These are phyloP conservation scores for Gastracanthus pulcherrimus DNA, from an alignment of 2,888 invertebrate species.

Conservation along the genomic window DNA sequence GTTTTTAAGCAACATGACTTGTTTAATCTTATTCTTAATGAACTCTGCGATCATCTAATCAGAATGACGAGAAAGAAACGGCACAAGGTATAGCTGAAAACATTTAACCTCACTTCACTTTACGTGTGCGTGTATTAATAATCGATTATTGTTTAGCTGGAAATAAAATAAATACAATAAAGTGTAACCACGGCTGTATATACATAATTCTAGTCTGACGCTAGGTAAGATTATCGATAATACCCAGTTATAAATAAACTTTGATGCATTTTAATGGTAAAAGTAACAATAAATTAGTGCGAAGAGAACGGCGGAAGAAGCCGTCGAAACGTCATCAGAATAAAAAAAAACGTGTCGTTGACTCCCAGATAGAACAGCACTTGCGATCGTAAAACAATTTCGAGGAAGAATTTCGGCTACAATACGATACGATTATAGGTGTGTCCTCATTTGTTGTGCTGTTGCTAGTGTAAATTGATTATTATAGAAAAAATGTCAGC, in stretches of 20 bases:
- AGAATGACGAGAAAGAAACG: slow-evolving; percentile 50
- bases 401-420: background rate
- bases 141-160: slow-evolving; percentile 47
- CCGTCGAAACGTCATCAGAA: slow-evolving; percentile 28
- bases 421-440: background rate
- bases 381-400: background rate
- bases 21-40: background rate
- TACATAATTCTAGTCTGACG: slow-evolving; percentile 36
- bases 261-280: background rate
- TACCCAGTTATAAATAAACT: background rate
- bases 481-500: background rate
- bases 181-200: slow-evolving; percentile 30
- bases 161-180: slow-evolving; percentile 11
- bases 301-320: background rate
- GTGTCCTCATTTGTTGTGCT: slow-evolving; percentile 14
- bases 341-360: slow-evolving; percentile 4
- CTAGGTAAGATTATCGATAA: slow-evolving; percentile 32
- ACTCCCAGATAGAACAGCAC: slow-evolving; percentile 4
- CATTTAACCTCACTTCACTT: slow-evolving; percentile 37
- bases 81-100: slow-evolving; percentile 24
- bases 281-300: slow-evolving; percentile 17
- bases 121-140: slow-evolving; percentile 31
- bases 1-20: background rate
- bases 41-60: slow-evolving; percentile 4
- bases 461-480: background rate